Base-by-base conservation (phyloP, 2,797 vertebrate genomes). In the Anabas testudineus region DNA sequence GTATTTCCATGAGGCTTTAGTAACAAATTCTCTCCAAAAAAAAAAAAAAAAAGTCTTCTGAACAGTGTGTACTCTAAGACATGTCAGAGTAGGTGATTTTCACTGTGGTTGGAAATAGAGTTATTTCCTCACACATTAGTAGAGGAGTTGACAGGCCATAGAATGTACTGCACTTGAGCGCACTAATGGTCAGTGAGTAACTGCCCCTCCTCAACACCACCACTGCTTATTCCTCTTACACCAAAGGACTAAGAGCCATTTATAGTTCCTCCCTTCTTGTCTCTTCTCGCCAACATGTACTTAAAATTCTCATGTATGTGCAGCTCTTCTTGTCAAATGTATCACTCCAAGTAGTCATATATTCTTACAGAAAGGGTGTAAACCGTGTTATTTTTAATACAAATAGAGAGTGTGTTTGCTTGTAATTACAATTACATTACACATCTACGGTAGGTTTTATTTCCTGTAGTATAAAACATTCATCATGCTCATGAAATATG, bases 121-220 rank as follows among this genome's bases (percentile, higher is more conserved):
- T 90, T 89, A 87, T 89, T 89, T 91, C 86, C 82, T 91, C 71
- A 78, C 84, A 88, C 86, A 89, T 91, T 88, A 84, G 88, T 56
- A 53, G 83, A 82, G 63, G 74, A 88, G 85, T 74, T 87, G 90
- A 91, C 91, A 90, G 88, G 83, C 88, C 82, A 86, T 57, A 80
- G 89, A 86, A 85, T 86, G 76, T 86, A 82, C 79, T 88, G 83
- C 81, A 89, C 83, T 83, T 62, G 78, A 89, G 80, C 56, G 73
- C 88, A 87, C 86, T 92, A 91, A 94, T 91, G 88, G 90, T 92
- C 90, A 88, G 87, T 76, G 80, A 89, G 74, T 83, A 87, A 78
- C 69, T 71, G 67, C 24, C 74, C 41, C 8, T 66, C 62, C 56
- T 57, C 60, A 15, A 63, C 79, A 72, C 78, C 51, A 45, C 70